Evolutionary conservation across 37 sponge, comb jelly and placozoan species (phyloP).

Genomic region (Cladorhizidae sp.): DNA sequence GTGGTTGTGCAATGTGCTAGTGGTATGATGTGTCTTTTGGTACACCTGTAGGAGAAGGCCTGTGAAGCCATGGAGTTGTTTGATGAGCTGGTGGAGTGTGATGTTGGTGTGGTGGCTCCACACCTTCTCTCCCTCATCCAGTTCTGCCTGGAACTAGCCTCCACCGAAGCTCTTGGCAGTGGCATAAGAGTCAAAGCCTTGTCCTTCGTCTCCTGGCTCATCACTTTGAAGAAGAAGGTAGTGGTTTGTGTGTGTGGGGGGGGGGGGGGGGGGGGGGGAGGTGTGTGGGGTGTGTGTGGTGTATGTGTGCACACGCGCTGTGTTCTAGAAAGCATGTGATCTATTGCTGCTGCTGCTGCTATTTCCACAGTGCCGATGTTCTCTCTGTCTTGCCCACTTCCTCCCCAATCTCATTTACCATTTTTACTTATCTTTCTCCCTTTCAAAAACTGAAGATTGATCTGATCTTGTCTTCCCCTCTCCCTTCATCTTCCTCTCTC

Average conservation of each 20-base stretch:
- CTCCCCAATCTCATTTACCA: neutral
- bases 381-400: neutral
- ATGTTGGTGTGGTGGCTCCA: slow-evolving; percentile 77
- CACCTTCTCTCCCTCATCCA: slow-evolving; percentile 67
- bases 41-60: slow-evolving; percentile 72
- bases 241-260: neutral
- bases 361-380: neutral
- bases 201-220: slow-evolving; percentile 84
- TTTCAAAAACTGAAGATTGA: too few relatives aligned
- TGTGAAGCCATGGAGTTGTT: slow-evolving; percentile 98
- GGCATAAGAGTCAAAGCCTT: slow-evolving; percentile 84
- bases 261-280: too few relatives aligned
- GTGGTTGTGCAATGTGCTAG: too few relatives aligned
- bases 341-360: neutral
- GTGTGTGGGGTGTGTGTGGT: too few relatives aligned
- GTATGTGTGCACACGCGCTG: too few relatives aligned
- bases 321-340: neutral
- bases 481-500: neutral
- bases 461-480: too few relatives aligned
- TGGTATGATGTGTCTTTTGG: neutral
- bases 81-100: slow-evolving; percentile 93
- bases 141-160: slow-evolving; percentile 86
- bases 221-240: slow-evolving; percentile 87
- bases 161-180: slow-evolving; percentile 57
- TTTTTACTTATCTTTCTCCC: neutral